phyloP scores from a whole-genome alignment of 2,113 vertebrate species.

The Shinisaurus crocodilurus region DNA sequence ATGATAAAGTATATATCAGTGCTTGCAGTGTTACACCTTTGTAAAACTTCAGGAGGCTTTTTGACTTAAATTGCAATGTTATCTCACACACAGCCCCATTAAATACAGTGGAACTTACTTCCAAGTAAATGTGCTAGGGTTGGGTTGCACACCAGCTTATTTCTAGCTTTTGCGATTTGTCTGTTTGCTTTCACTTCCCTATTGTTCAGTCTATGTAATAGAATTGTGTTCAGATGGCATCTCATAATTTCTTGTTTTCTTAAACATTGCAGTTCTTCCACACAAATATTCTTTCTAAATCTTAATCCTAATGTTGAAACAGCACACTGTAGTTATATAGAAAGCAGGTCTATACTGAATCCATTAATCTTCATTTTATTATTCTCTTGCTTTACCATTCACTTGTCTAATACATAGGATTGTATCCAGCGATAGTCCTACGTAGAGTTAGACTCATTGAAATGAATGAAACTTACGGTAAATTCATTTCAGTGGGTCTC shows the following conservation, averaged over 20 bases:
- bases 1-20: background rate
- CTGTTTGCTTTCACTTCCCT: background rate
- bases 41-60: background rate
- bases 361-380: background rate
- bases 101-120: background rate
- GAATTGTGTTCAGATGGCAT: background rate
- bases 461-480: too few relatives aligned
- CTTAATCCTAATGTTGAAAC: background rate
- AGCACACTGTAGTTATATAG: background rate
- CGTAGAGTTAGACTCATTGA: too few relatives aligned
- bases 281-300: background rate
- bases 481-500: too few relatives aligned
- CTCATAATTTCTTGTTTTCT: background rate
- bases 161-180: background rate
- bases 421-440: too few relatives aligned
- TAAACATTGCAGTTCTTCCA: background rate
- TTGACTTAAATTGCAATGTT: background rate
- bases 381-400: background rate
- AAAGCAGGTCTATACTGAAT: background rate
- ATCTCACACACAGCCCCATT: background rate
- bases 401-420: background rate
- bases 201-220: background rate
- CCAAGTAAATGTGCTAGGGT: background rate
- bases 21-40: background rate
- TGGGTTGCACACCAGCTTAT: background rate